Conservation (phyloP, 2,888 invertebrate species). For the Hoplodrina ambigua region DNA sequence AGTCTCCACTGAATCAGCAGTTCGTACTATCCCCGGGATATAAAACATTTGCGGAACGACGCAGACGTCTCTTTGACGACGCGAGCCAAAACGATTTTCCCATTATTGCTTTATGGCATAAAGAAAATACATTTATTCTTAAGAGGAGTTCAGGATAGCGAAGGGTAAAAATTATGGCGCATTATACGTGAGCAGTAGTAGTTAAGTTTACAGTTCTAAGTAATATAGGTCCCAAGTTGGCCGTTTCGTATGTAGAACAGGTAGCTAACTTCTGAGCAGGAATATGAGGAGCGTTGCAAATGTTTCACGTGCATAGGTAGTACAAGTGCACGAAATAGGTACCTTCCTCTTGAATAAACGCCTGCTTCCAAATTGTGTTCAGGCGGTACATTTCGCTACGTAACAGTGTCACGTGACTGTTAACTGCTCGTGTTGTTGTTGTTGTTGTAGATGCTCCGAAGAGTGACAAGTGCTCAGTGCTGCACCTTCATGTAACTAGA, state of each 20-base stretch:
- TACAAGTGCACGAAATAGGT: constrained; percentile 12
- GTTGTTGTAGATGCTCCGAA: not conserved
- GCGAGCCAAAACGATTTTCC: constrained; percentile 22
- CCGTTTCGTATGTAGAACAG: constrained; percentile 39
- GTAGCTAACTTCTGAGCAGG: constrained; percentile 19
- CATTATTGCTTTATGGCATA: constrained; percentile 36
- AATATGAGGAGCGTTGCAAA: constrained; percentile 21
- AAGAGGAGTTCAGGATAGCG: constrained; percentile 11
- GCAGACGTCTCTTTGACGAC: constrained; percentile 18
- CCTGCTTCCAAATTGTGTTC: not conserved
- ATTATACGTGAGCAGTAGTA: not conserved
- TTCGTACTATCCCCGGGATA: constrained; percentile 23
- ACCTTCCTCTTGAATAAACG: not conserved
- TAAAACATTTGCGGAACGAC: constrained; percentile 39
- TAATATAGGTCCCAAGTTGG: constrained; percentile 26
- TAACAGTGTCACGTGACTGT: not conserved
- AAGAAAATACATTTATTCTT: constrained; percentile 31
- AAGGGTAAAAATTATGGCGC: constrained; percentile 1
- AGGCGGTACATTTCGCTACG: not conserved
- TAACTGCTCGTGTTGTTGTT: not conserved
- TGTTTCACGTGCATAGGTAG: not conserved
- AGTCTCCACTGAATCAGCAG: constrained; percentile 39
- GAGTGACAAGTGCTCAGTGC: not conserved
- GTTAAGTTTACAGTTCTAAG: constrained; percentile 31
- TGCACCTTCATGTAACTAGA: not conserved